Evolutionary conservation across 2,113 vertebrate species (phyloP).

Genomic region (Neogale vison): DNA sequence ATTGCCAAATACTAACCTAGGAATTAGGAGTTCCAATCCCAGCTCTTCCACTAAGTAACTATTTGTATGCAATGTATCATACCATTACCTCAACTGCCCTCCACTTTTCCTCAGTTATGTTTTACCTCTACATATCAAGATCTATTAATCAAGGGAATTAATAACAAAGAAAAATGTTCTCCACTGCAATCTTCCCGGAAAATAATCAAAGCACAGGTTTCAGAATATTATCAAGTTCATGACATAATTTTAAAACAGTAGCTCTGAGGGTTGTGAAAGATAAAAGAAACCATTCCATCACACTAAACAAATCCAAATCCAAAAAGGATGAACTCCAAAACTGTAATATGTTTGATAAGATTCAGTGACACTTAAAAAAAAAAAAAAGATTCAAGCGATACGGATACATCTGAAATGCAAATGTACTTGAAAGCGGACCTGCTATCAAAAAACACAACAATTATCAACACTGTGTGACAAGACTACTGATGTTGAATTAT

Average conservation of each 20-base stretch:
- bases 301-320: constrained; percentile 16
- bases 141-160: neutral
- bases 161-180: constrained; percentile 27
- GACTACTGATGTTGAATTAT: neutral
- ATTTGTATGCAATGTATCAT: neutral
- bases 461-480: neutral
- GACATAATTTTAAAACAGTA: constrained; percentile 17
- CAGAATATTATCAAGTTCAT: neutral
- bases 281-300: neutral
- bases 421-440: neutral
- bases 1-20: neutral
- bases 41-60: neutral
- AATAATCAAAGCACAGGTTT: neutral
- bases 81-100: constrained; percentile 21
- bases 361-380: neutral
- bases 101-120: neutral
- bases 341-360: neutral
- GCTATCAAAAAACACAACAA: neutral
- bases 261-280: neutral
- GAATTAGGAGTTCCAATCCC: neutral
- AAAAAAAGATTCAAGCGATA: neutral
- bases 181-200: neutral
- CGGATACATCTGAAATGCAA: neutral
- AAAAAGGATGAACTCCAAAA: constrained; percentile 13
- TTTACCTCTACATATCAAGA: constrained; percentile 25